phyloP scores from a whole-genome alignment of 1,140 invertebrate species.

The Sycophila sp. region DNA sequence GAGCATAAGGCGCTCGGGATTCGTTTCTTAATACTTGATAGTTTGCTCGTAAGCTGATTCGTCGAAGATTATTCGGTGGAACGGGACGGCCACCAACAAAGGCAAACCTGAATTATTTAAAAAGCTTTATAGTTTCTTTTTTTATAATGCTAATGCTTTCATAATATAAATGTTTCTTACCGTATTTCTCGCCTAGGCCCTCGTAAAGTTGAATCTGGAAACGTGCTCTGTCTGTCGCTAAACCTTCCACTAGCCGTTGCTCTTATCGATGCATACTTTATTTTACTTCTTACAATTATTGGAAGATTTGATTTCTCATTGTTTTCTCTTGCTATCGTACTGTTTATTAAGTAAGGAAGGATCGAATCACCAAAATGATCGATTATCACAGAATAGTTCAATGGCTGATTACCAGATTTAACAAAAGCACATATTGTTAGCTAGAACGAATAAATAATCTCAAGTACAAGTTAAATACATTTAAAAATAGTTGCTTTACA shows the following conservation, averaged over 20 bases:
- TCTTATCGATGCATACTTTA: slow-evolving; percentile 57
- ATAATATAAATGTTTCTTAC: slow-evolving; percentile 42
- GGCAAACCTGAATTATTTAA: slow-evolving; percentile 53
- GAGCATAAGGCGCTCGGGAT: slow-evolving; percentile 56
- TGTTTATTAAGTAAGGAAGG: slow-evolving; percentile 54
- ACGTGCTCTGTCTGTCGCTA: slow-evolving; percentile 56
- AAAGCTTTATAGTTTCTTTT: slow-evolving; percentile 25
- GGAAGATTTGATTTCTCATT: slow-evolving; percentile 49
- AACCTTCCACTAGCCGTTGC: slow-evolving; percentile 44
- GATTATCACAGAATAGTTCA: slow-evolving; percentile 51
- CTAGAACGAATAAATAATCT: slow-evolving; percentile 46
- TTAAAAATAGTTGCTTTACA: neutral
- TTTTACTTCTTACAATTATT: slow-evolving; percentile 61
- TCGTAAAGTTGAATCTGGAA: slow-evolving; percentile 59
- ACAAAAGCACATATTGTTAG: slow-evolving; percentile 56
- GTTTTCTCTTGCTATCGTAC: slow-evolving; percentile 37
- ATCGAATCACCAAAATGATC: slow-evolving; percentile 63
- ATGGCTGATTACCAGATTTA: slow-evolving; percentile 52
- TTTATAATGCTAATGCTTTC: slow-evolving; percentile 11
- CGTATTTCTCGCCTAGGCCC: slow-evolving; percentile 61
- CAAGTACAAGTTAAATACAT: neutral
- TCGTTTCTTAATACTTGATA: slow-evolving; percentile 62
- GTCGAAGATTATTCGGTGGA: slow-evolving; percentile 57
- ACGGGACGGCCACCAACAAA: slow-evolving; percentile 62
- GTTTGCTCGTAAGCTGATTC: slow-evolving; percentile 60